Evolutionary conservation across 2,797 vertebrate species (phyloP).

Genomic region (Numenius phaeopus): DNA sequence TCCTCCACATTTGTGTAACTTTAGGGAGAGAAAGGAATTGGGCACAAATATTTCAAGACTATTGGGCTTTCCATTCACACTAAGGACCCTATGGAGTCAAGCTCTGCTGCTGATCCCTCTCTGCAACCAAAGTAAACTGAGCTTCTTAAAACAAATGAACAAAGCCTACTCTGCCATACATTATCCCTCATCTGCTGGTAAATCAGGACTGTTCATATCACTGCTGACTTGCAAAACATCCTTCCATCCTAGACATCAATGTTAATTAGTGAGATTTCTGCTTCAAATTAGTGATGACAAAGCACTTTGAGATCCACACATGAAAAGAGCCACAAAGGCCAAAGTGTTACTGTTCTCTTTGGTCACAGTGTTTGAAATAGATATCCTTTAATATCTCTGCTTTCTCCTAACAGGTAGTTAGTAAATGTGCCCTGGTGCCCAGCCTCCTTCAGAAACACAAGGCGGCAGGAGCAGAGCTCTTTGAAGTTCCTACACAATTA

Average conservation of each 20-base stretch:
- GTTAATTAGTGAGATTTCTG: slow-evolving; percentile 41
- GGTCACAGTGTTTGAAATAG: slow-evolving; percentile 3
- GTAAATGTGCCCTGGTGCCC: background rate
- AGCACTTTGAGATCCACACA: background rate
- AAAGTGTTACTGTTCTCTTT: background rate
- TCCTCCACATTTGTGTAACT: background rate
- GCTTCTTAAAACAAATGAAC: background rate
- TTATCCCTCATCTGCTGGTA: background rate
- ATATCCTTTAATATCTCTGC: background rate
- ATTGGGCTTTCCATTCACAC: background rate
- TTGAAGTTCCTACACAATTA: slow-evolving; percentile 19
- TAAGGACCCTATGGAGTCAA: background rate
- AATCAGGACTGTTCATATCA: background rate
- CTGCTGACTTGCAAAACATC: background rate
- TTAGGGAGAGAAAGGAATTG: background rate
- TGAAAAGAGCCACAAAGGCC: slow-evolving; percentile 21
- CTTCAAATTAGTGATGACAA: background rate
- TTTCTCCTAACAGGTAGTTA: background rate
- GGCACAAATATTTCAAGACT: background rate
- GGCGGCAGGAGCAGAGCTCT: background rate
- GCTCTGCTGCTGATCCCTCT: background rate
- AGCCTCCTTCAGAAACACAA: background rate
- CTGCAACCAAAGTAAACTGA: background rate
- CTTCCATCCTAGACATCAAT: background rate
- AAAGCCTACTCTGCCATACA: background rate